Evolutionary conservation across 1,140 invertebrate genomes (phyloP), one percentile per base, ranked within the genome.

Genomic region (Zaprionus capensis): DNA sequence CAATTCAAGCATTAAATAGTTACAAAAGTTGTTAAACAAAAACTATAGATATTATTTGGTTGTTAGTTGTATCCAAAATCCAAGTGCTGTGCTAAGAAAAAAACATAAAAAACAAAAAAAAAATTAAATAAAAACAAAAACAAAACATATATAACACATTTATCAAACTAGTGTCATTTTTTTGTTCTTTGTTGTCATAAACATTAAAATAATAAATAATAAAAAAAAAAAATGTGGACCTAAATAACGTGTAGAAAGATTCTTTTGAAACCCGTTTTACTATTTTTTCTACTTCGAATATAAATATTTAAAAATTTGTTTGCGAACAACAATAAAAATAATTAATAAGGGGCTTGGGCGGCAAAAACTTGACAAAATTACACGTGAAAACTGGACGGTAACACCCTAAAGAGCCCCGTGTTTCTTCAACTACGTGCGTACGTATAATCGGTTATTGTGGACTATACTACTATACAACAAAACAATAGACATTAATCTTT

Each of bases 11-110:
- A 76, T 61, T 74, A 73, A 67, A 81, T 76, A 72, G 58, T 80
- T 78, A 80, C 69, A 75, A 70, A 64, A 78, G 55, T 66, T 65
- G 66, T 65, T 55, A 38, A 70, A 73, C 62, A 26, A 80, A 84
- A 77, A 81, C 71, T 81, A 91, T 82, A 90, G 79, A 82, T 90
- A 90, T 91, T 85, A 90, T 90, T 90, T 90, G 85, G 85, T 90
- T 90, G 85, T 90, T 90, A 90, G 85, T 90, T 65, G 83, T 68
- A 64, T 55, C 36, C 24, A 63, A 74, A 58, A 90, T 63, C 67
- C 51, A 65, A 90, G 81, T 88, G 85, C 85, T 90, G 86, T 90
- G 79, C 73, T 78, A 64, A 66, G 59, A 62, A 55, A 66, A 73
- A 59, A 51, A 51, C 53, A 78, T 61, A 46, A 36, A 46, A 81